Conservation (phyloP, 2,113 vertebrate genomes). For the Myotis yumanensis region DNA sequence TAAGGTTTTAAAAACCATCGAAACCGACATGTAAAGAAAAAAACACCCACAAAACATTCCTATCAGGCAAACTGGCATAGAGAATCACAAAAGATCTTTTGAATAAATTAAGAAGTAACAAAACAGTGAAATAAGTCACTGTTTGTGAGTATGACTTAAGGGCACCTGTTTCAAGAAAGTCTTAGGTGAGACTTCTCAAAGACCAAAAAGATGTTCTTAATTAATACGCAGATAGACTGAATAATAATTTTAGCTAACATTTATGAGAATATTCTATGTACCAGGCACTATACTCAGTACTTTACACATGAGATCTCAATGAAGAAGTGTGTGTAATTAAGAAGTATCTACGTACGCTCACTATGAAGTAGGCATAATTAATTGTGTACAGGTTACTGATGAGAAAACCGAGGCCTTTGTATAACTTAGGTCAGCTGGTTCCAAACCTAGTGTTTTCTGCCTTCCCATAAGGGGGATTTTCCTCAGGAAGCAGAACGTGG, state of each 20-base stretch:
- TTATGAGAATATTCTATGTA: background rate
- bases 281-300: background rate
- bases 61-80: background rate
- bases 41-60: background rate
- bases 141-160: background rate
- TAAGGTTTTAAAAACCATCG: background rate
- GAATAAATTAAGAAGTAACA: slow-evolving; percentile 11
- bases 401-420: background rate
- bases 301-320: background rate
- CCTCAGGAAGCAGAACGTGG: background rate
- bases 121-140: background rate
- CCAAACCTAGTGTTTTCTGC: background rate
- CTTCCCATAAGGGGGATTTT: background rate
- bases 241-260: background rate
- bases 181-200: background rate
- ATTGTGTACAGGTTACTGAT: background rate
- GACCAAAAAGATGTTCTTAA: background rate
- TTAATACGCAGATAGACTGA: background rate
- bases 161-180: background rate
- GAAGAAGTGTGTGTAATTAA: background rate
- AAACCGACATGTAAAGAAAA: background rate
- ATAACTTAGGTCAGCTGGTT: background rate
- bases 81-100: background rate
- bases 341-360: background rate
- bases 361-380: background rate